Conservation (phyloP, 2,888 invertebrate genomes). For the Ypsolopha scabrella region DNA sequence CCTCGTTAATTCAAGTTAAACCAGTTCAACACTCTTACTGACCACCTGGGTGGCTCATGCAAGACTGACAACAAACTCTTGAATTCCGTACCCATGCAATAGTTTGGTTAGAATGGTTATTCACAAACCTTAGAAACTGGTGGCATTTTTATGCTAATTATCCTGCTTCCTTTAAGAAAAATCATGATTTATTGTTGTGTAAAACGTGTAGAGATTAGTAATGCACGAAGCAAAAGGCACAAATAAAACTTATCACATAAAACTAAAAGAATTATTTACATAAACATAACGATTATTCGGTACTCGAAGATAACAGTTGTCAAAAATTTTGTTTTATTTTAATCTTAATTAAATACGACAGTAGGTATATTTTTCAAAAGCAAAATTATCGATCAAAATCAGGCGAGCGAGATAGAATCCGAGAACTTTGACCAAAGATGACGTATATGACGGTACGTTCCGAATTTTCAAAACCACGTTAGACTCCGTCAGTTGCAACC, state of each 20-base stretch:
- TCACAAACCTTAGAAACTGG: constrained; percentile 46
- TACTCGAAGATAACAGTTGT: background rate
- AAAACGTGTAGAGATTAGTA: background rate
- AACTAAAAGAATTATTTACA: background rate
- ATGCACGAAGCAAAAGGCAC: background rate
- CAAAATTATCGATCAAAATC: background rate
- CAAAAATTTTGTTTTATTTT: background rate
- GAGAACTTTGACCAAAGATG: too few species aligned
- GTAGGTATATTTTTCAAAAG: background rate
- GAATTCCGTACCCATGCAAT: constrained; percentile 3
- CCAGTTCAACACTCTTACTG: constrained; percentile 10
- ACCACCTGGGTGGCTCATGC: constrained; percentile 21
- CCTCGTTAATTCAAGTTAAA: constrained; percentile 6
- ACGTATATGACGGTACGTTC: too few species aligned
- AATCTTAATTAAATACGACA: background rate
- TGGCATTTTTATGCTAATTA: constrained; percentile 55
- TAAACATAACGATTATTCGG: too few species aligned
- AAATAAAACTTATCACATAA: background rate
- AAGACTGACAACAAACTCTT: constrained; percentile 20
- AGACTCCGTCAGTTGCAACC: too few species aligned
- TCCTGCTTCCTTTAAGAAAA: constrained; percentile 41
- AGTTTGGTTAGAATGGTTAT: constrained; percentile 11
- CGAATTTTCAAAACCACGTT: too few species aligned
- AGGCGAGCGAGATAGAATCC: too few species aligned
- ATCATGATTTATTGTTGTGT: constrained; percentile 37